Percentiles rank a stretch among this genome's conserved stretches.
Evolutionary conservation across 2,113 vertebrate species (phyloP).

Genomic region (Odocoileus virginianus): DNA sequence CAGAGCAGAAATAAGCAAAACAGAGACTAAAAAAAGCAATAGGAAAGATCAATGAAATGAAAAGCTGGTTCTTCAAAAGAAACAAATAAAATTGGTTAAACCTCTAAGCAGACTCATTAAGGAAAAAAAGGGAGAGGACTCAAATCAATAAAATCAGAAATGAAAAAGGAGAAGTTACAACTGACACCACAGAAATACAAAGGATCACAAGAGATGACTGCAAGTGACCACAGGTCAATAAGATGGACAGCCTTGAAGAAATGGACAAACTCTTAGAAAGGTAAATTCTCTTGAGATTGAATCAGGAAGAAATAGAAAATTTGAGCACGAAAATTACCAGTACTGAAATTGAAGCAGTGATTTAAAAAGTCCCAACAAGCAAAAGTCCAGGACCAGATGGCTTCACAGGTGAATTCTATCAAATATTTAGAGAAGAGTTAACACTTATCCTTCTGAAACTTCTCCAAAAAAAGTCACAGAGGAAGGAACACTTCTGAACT

Average conservation of each 20-base stretch:
- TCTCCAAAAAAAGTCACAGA: not conserved
- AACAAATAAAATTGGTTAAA: not conserved
- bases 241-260: not conserved
- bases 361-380: not conserved
- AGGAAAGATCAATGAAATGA: not conserved
- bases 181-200: not conserved
- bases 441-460: not conserved
- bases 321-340: fast-evolving
- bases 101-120: not conserved
- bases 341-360: not conserved
- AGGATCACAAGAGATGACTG: not conserved
- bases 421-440: not conserved
- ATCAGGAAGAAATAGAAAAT: not conserved
- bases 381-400: not conserved
- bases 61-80: not conserved
- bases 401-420: not conserved
- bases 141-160: not conserved
- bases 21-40: not conserved
- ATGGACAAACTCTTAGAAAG: not conserved
- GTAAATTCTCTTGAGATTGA: not conserved
- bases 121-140: not conserved
- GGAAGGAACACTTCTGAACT: not conserved
- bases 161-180: not conserved
- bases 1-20: not conserved
- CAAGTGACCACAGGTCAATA: not conserved